phyloP scores from a whole-genome alignment of 2,797 vertebrate genomes.

The Arctocebus calabarensis region DNA sequence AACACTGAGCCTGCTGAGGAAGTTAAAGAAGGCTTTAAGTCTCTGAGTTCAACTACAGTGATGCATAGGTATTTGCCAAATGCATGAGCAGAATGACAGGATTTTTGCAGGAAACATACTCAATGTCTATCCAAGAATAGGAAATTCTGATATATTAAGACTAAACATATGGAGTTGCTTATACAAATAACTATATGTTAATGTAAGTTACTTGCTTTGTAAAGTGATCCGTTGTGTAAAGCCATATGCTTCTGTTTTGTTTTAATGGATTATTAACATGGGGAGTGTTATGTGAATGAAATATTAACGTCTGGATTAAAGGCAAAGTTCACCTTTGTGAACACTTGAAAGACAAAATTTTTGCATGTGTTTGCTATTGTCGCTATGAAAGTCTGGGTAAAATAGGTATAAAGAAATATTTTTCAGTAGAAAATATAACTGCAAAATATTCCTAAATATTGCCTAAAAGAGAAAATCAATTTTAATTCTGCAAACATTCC shows the following conservation, averaged over 20 bases:
- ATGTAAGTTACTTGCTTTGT: neutral
- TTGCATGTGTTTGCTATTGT: neutral
- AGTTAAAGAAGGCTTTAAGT: neutral
- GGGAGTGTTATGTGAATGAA: neutral
- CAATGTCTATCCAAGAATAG: neutral
- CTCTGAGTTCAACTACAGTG: neutral
- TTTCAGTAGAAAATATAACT: neutral
- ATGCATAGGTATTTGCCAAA: neutral
- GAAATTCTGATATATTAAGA: neutral
- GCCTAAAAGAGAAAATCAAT: constrained; percentile 2
- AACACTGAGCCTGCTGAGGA: neutral
- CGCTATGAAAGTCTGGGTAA: neutral
- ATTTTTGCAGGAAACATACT: neutral
- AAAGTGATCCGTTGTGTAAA: neutral
- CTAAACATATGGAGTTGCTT: neutral
- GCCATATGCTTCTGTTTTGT: neutral
- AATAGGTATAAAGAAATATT: neutral
- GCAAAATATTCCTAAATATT: neutral
- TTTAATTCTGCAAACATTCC: neutral
- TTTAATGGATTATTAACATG: neutral
- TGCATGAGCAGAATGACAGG: neutral
- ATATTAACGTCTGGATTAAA: neutral
- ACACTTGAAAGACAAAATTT: neutral
- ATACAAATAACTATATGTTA: neutral
- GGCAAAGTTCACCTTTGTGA: neutral